Conservation (phyloP, 2,797 vertebrate species). For the Percopsis omiscomaycus region DNA sequence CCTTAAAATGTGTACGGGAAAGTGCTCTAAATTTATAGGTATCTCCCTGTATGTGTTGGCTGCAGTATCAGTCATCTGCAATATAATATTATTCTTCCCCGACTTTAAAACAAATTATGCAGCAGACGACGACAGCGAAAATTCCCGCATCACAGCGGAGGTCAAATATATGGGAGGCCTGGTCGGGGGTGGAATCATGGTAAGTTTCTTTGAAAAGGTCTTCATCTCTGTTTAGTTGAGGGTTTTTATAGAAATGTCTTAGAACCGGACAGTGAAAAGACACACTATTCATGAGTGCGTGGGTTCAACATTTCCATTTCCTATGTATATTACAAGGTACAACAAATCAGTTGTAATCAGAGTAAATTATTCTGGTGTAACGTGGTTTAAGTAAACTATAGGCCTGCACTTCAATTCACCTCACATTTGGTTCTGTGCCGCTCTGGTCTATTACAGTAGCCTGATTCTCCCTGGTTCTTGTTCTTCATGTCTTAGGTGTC, state of each 20-base stretch:
- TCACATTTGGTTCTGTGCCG: too few species aligned
- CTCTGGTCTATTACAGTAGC: too few species aligned
- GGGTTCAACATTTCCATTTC: too few species aligned
- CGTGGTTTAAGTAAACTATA: too few species aligned
- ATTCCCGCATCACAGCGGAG: conserved; percentile 52
- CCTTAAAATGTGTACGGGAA: conserved; percentile 67
- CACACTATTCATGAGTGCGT: too few species aligned
- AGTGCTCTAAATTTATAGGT: conserved; percentile 72
- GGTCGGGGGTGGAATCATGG: conserved; percentile 76
- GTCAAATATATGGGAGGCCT: conserved; percentile 77
- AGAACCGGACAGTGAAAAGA: not conserved
- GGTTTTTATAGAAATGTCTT: not conserved
- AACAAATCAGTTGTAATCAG: too few species aligned
- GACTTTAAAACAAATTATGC: conserved; percentile 39
- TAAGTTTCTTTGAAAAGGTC: conserved; percentile 45
- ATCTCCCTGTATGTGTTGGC: conserved; percentile 69
- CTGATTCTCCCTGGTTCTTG: too few species aligned
- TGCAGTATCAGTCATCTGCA: conserved; percentile 66
- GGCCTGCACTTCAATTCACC: too few species aligned
- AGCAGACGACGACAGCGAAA: rapidly evolving
- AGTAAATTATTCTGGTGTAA: too few species aligned
- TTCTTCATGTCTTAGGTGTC: too few species aligned
- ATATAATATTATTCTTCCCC: conserved; percentile 78
- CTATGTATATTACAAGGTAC: too few species aligned
- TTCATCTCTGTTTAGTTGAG: not conserved